Base-by-base conservation (phyloP, 2,888 invertebrate species). In the Apocheima hispidaria region DNA sequence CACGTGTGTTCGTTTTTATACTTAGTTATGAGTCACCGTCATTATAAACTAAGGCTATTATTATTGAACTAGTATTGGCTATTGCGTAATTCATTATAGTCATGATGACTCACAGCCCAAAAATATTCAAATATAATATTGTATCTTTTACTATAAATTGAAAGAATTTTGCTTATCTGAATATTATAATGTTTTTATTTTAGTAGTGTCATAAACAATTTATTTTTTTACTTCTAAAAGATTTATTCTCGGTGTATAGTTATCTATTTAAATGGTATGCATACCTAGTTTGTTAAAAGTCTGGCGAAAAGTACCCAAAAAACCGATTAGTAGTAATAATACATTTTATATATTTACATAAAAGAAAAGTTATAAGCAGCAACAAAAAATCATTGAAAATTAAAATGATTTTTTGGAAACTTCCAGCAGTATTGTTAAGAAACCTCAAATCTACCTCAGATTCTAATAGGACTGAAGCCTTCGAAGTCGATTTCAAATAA, bases 41-140 rank as follows among this genome's bases (percentile, higher is more conserved):
- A 74, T 74, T 79, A 78, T 79, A 75, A 80, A 81, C 75, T 78
- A 76, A 77, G 71, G 82, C 79, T 85, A 83, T 85, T 84, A 84
- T 82, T 79, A 82, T 83, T 82, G 84, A 86, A 88, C 88, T 82
- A 79, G 83, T 87, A 87, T 88, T 80, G 74, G 78, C 69, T 77
- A 84, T 90, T 88, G 82, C 90, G 89, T 88, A 89, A 91, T 84
- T 78, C 79, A 69, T 76, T 76, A 77, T 72, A 73, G 77, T 74
- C 66, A 62, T 60, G 46, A 72, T 89, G 90, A 91, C 75, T 90
- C 90, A 91, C 71, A 81, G 69, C 78, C n/a, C 83, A 38, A 87
- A 89, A 87, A 87, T 90, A 88, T 83, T 75, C 71, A 74, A 78
- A 77, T 74, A 76, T 72, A 68, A 1, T 1, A n/a, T 55, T 60